phyloP scores from a whole-genome alignment of 2,888 invertebrate species.

The Cheilosia variabilis region DNA sequence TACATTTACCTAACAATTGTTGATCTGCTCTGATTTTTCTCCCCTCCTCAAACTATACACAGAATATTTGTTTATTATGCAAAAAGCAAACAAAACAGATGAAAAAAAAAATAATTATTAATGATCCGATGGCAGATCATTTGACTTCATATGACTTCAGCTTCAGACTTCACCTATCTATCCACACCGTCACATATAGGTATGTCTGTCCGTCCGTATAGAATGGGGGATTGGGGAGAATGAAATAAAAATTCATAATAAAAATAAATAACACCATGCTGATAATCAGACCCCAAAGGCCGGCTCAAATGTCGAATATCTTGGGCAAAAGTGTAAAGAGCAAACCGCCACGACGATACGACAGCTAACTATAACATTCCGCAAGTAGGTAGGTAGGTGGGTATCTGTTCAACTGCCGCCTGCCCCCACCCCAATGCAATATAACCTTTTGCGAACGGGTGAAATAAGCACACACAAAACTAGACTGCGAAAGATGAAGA shows the following conservation, averaged over 20 bases:
- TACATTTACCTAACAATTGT: slow-evolving; percentile 52
- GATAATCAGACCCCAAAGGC: slow-evolving; percentile 75
- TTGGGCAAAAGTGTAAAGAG: slow-evolving; percentile 75
- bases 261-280: slow-evolving; percentile 72
- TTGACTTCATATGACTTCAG: slow-evolving; percentile 63
- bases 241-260: slow-evolving; percentile 56
- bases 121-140: slow-evolving; percentile 66
- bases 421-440: slow-evolving; percentile 9
- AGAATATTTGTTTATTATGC: slow-evolving; percentile 69
- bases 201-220: slow-evolving; percentile 24
- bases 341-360: slow-evolving; percentile 65
- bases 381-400: slow-evolving; percentile 55
- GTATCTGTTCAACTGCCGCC: slow-evolving; percentile 6
- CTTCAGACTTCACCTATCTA: slow-evolving; percentile 53
- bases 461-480: slow-evolving; percentile 58
- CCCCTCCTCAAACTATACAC: neutral
- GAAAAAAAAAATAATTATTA: slow-evolving; percentile 49
- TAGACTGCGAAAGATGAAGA: slow-evolving; percentile 67
- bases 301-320: slow-evolving; percentile 75
- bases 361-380: slow-evolving; percentile 72
- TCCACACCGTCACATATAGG: slow-evolving; percentile 7
- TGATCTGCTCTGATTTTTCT: slow-evolving; percentile 66
- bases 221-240: neutral
- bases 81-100: slow-evolving; percentile 38
- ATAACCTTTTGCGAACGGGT: slow-evolving; percentile 67